These are phyloP conservation scores for Chloromyia formosa DNA, from an alignment of 2,888 invertebrate genomes.

Conservation along the genomic window DNA sequence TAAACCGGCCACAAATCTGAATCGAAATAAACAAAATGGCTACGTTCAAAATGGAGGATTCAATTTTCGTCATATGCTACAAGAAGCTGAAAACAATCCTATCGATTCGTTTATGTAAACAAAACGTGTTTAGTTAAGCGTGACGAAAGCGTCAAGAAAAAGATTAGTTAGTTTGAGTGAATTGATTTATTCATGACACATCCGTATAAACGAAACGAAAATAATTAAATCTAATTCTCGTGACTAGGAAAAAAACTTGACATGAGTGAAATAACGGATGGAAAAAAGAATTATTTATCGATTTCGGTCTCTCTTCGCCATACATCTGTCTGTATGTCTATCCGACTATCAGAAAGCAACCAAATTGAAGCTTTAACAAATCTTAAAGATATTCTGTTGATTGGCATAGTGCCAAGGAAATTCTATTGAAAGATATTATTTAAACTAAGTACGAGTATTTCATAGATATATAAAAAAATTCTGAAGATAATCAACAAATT, in stretches of 20 bases:
- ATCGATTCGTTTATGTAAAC: constrained; percentile 50
- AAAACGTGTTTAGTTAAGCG: neutral
- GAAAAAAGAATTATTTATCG: no score
- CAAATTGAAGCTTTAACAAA: constrained; percentile 24
- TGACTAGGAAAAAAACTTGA: no score
- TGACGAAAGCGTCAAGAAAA: no score
- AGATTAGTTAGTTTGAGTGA: no score
- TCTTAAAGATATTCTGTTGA: neutral
- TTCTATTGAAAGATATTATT: neutral
- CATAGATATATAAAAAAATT: neutral
- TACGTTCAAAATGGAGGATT: constrained; percentile 54
- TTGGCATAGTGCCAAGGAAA: constrained; percentile 33
- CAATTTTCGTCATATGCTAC: constrained; percentile 61
- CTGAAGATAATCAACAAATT: neutral
- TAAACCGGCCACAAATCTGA: constrained; percentile 44
- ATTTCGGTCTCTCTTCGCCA: no score
- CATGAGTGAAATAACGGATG: no score
- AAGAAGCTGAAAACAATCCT: constrained; percentile 59
- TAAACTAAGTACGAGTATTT: constrained; percentile 1
- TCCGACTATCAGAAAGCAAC: no score
- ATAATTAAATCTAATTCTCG: neutral
- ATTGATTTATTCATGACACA: neutral
- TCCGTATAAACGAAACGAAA: neutral
- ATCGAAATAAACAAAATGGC: constrained; percentile 46
- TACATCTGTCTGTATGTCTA: no score